Percentiles rank a stretch among this genome's conserved stretches.
Conservation (phyloP, 1,140 invertebrate genomes). For the Papilio xuthus region DNA sequence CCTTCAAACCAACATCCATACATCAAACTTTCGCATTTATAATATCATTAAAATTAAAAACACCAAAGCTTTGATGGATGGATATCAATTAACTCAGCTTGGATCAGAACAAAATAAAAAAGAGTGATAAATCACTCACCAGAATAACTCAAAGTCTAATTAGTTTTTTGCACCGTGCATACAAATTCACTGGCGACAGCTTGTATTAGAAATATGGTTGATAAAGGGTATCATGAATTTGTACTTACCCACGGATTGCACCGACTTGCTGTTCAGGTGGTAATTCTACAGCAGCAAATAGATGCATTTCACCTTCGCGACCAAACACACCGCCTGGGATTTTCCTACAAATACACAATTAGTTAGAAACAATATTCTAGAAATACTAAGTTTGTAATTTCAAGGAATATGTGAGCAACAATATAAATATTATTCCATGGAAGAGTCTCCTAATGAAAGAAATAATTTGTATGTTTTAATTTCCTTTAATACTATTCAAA, state of each 20-base stretch:
- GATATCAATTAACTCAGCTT: not conserved
- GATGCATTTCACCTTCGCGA: constrained; percentile 92
- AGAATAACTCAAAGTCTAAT: no score
- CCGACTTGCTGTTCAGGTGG: constrained; percentile 92
- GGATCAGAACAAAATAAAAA: no score
- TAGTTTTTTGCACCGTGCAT: not conserved
- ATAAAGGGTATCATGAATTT: not conserved
- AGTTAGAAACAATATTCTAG: not conserved
- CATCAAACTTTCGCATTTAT: no score
- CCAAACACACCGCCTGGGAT: constrained; percentile 98
- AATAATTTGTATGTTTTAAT: no score
- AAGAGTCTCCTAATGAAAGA: no score
- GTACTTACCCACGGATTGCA: constrained; percentile 92
- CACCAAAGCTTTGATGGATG: no score
- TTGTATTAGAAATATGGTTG: not conserved
- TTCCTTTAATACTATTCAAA: no score
- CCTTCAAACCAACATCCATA: no score
- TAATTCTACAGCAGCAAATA: constrained; percentile 94
- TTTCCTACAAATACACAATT: constrained; percentile 83
- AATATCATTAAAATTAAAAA: no score
- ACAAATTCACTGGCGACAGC: not conserved
- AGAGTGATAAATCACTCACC: no score
- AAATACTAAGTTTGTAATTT: not conserved
- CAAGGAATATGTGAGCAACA: no score
- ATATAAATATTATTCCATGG: no score